Base-by-base conservation (phyloP, 2,888 invertebrate species). In the Cataglyphis cursor region DNA sequence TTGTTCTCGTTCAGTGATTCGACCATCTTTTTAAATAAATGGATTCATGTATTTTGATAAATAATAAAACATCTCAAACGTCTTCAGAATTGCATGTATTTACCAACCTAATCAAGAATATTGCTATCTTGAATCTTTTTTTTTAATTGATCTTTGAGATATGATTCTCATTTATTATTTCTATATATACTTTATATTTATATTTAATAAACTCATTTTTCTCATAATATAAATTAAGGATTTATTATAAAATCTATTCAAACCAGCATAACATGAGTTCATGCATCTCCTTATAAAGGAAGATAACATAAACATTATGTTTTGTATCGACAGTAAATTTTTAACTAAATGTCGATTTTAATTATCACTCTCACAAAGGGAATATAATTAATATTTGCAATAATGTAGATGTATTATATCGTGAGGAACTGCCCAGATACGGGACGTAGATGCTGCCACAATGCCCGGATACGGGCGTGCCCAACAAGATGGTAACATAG, bases 281-380 rank as follows among this genome's bases (percentile, higher is more conserved):
- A 24, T n/a, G 28, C 38, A 38, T 64, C 18, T 51, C 12, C 61
- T 64, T 75, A 64, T 64, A 65, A 65, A 65, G 15, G 54, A 48
- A 41, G 2, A 21, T n/a, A 61, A 21, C 64, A 62, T 28, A 61
- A 28, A 8, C 44, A 28, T 15, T 44, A 41, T 31, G 10, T 74
- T 74, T 62, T 74, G 10, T 74, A 74, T 74, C 62, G n/a, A 61
- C n/a, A 10, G 31, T 44, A 74, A 21, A 28, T 10, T 48, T 24
- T 24, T 24, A 24, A 24, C n/a, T 72, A 38, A 57, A 51, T 74
- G 44, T 44, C 35, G 15, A 68, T 8, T 70, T 51, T 35, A 21
- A 57, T 72, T 73, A 31, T 75, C 31, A 64, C 64, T 35, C 48
- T 12, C 48, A 9, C 9, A 18, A 48, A 48, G 48, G 6, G 48